phyloP scores from a whole-genome alignment of 1,140 invertebrate genomes.

The Zaprionus camerounensis region DNA sequence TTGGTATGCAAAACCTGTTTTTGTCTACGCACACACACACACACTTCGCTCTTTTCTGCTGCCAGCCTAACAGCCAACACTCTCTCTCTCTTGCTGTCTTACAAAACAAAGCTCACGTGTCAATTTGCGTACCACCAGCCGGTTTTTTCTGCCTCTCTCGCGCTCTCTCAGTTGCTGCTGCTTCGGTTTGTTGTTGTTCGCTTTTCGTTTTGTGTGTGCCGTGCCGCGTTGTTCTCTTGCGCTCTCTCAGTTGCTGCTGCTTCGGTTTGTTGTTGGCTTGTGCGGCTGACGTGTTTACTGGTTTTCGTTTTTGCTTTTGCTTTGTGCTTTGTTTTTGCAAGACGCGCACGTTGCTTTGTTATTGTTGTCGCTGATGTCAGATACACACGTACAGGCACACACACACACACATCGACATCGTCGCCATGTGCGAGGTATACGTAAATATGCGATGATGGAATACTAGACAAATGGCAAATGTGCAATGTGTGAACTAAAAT shows the following conservation, averaged over 20 bases:
- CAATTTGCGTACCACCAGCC: slow-evolving; percentile 55
- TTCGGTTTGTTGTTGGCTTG: slow-evolving; percentile 32
- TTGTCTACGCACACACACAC: slow-evolving; percentile 45
- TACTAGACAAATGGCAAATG: slow-evolving; percentile 36
- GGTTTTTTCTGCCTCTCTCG: slow-evolving; percentile 32
- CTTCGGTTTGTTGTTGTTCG: background rate
- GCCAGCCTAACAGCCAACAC: slow-evolving; percentile 8
- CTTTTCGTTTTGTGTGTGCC: background rate
- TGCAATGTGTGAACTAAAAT: slow-evolving; percentile 43
- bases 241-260: slow-evolving; percentile 8
- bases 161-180: slow-evolving; percentile 12
- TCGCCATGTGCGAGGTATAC: slow-evolving; percentile 13
- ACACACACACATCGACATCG: background rate
- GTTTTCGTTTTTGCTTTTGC: slow-evolving; percentile 54
- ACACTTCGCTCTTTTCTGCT: background rate
- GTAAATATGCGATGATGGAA: slow-evolving; percentile 33
- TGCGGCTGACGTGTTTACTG: slow-evolving; percentile 67
- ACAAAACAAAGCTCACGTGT: slow-evolving; percentile 53
- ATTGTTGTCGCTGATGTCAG: slow-evolving; percentile 77
- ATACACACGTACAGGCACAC: slow-evolving; percentile 44
- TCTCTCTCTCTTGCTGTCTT: slow-evolving; percentile 9
- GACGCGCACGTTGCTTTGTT: slow-evolving; percentile 70
- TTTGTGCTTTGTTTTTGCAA: slow-evolving; percentile 54
- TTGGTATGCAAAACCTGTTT: slow-evolving; percentile 64
- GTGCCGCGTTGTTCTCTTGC: background rate